Evolutionary conservation across 2,113 vertebrate species (phyloP).

Genomic region (Melanotaenia duboulayi): DNA sequence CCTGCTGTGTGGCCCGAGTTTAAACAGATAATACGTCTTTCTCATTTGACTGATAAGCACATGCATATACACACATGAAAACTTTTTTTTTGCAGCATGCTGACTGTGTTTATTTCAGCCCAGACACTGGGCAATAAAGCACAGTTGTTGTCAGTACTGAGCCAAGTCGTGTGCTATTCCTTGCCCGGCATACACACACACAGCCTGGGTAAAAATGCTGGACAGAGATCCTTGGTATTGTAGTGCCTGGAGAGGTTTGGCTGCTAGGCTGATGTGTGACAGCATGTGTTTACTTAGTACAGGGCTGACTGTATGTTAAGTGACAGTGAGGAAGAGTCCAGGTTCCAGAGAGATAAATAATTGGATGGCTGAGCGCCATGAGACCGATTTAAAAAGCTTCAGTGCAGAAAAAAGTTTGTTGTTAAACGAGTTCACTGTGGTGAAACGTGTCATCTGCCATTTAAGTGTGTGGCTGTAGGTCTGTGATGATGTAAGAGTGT

Average conservation of each 20-base stretch:
- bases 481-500: neutral
- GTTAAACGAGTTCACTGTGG: constrained; percentile 30
- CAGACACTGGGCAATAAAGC: constrained; percentile 71
- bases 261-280: constrained; percentile 72
- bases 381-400: constrained; percentile 65
- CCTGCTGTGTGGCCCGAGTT: constrained; percentile 77
- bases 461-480: constrained; percentile 3
- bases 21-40: constrained; percentile 80
- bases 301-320: constrained; percentile 77
- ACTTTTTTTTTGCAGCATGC: constrained; percentile 63
- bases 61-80: constrained; percentile 55
- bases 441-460: constrained; percentile 4
- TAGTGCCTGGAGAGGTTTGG: constrained; percentile 69
- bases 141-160: constrained; percentile 58
- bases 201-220: constrained; percentile 49
- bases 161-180: constrained; percentile 41
- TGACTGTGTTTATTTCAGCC: constrained; percentile 74
- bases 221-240: constrained; percentile 65
- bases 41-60: constrained; percentile 61
- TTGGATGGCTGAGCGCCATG: constrained; percentile 70
- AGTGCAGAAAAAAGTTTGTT: constrained; percentile 49
- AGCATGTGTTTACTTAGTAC: constrained; percentile 72
- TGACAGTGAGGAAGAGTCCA: constrained; percentile 78
- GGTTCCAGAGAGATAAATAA: constrained; percentile 76
- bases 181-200: constrained; percentile 50